phyloP scores from a whole-genome alignment of 2,888 invertebrate species.

The Caenorhabditis sp. region DNA sequence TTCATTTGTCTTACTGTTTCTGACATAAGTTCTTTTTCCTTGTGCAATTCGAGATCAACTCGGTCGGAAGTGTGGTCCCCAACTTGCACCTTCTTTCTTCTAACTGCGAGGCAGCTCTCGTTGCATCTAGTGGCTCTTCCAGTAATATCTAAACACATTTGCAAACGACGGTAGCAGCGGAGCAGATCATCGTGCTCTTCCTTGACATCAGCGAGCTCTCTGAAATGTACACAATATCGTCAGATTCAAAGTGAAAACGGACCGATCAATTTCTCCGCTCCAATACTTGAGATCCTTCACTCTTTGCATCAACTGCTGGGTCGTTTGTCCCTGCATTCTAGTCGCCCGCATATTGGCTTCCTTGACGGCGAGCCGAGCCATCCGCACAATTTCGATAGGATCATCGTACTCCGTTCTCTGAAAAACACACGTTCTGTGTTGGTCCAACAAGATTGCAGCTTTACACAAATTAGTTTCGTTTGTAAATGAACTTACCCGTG shows the following conservation, averaged over 20 bases:
- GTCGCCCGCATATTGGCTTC: constrained; percentile 76
- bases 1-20: constrained; percentile 71
- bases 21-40: constrained; percentile 71
- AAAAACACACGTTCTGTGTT: too few relatives aligned
- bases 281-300: constrained; percentile 77
- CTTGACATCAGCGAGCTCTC: constrained; percentile 73
- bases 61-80: constrained; percentile 70
- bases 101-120: constrained; percentile 72
- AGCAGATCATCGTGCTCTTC: constrained; percentile 75
- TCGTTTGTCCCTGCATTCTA: constrained; percentile 75
- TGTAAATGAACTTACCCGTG: constrained; percentile 30
- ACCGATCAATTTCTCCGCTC: constrained; percentile 78
- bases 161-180: constrained; percentile 69
- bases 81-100: constrained; percentile 73
- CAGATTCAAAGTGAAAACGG: not conserved
- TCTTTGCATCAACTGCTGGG: constrained; percentile 74
- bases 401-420: constrained; percentile 72
- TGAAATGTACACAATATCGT: constrained; percentile 22
- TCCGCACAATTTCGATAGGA: constrained; percentile 74
- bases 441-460: too few relatives aligned
- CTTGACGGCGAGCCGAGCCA: constrained; percentile 75
- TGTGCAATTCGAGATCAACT: constrained; percentile 72
- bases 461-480: constrained; percentile 14
- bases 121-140: constrained; percentile 65
- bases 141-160: constrained; percentile 69